Conservation (phyloP, 2,113 vertebrate species). For the Chlorodrepanis virens region DNA sequence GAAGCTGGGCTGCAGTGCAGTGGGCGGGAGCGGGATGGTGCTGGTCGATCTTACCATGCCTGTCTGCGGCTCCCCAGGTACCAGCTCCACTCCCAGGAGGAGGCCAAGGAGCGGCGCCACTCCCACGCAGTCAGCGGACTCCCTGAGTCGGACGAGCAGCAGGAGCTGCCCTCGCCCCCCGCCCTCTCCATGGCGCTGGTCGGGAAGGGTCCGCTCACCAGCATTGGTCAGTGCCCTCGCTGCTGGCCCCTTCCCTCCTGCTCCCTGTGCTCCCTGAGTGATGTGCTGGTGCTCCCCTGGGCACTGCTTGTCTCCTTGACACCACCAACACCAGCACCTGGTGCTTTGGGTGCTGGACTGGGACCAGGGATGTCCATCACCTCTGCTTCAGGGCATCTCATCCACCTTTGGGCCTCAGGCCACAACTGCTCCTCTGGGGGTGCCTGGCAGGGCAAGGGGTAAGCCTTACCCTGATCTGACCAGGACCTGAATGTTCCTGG, state of each 20-base stretch:
- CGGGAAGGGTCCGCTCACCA: slow-evolving; percentile 82
- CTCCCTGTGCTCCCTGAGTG: fast-evolving
- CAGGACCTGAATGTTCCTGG: not conserved
- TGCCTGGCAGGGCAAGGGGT: not conserved
- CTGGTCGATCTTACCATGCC: not conserved
- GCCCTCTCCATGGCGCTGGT: slow-evolving; percentile 80
- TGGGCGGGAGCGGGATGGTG: not conserved
- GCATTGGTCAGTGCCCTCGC: slow-evolving; percentile 76
- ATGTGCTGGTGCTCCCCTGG: not conserved
- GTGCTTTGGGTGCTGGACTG: not conserved
- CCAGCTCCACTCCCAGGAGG: slow-evolving; percentile 85
- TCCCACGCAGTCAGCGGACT: slow-evolving; percentile 82
- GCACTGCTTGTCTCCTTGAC: not conserved
- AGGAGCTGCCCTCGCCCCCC: slow-evolving; percentile 82
- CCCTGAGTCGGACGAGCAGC: slow-evolving; percentile 77
- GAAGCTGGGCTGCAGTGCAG: not conserved
- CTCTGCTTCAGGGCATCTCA: not conserved
- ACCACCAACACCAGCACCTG: not conserved
- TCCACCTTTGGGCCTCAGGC: not conserved
- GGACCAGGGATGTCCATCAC: not conserved
- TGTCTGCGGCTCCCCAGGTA: slow-evolving; percentile 71
- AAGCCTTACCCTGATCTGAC: not conserved
- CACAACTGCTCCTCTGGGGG: fast-evolving
- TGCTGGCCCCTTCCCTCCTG: not conserved
- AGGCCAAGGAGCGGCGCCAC: slow-evolving; percentile 87